Evolutionary conservation across 2,113 vertebrate species (phyloP).

Genomic region (Peromyscus polionotus): DNA sequence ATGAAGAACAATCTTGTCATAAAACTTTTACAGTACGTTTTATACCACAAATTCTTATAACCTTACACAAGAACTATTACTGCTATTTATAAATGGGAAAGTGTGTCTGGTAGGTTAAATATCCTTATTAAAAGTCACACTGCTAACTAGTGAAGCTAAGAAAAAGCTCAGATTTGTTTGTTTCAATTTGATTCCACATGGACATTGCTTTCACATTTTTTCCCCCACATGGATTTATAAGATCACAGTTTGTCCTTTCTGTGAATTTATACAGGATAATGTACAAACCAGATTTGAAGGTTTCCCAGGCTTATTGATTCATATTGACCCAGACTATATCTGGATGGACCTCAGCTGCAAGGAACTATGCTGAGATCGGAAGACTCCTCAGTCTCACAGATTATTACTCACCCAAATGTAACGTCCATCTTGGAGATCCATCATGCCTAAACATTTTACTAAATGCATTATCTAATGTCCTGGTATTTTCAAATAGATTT

Average conservation of each 20-base stretch:
- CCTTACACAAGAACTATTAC: neutral
- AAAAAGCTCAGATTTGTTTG: neutral
- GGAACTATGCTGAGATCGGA: neutral
- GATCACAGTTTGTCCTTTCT: neutral
- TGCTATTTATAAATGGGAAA: neutral
- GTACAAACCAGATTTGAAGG: neutral
- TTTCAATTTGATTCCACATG: neutral
- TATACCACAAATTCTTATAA: neutral
- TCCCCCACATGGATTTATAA: neutral
- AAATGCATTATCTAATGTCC: neutral
- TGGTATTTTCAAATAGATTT: constrained; percentile 29
- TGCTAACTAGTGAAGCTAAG: neutral
- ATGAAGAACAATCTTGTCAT: neutral
- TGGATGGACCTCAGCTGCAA: neutral
- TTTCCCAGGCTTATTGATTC: neutral
- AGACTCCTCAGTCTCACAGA: neutral
- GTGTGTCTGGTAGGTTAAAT: neutral
- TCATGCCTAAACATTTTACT: neutral
- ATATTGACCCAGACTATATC: neutral
- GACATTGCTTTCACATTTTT: neutral
- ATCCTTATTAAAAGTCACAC: neutral
- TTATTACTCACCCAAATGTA: neutral
- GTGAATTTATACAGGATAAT: neutral
- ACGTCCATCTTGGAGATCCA: neutral
- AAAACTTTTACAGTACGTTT: neutral